Evolutionary conservation across 2,113 vertebrate genomes (phyloP).

Genomic region (Nothoprocta perdicaria): DNA sequence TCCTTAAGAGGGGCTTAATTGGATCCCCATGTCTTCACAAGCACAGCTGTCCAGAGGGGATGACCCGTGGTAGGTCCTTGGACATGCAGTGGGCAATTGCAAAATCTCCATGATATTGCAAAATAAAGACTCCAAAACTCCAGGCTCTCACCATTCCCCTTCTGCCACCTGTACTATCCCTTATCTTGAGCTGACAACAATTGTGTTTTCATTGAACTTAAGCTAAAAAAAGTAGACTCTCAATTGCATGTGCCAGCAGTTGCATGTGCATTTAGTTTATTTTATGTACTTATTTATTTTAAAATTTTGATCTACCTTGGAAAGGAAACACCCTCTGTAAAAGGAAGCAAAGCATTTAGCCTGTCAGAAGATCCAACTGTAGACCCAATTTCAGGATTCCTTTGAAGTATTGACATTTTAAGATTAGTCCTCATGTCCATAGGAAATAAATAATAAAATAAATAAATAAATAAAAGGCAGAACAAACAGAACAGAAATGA

Average conservation of each 20-base stretch:
- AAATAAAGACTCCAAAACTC: not conserved
- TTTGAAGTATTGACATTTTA: not conserved
- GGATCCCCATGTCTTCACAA: not conserved
- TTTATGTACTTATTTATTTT: not conserved
- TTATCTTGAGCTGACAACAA: not conserved
- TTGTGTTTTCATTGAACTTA: not conserved
- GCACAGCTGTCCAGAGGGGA: not conserved
- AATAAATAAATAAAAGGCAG: not conserved
- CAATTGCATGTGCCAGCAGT: not conserved
- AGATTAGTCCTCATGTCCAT: not conserved
- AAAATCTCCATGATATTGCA: not conserved
- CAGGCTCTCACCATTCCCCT: rapidly evolving
- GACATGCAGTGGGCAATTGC: rapidly evolving
- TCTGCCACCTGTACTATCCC: not conserved
- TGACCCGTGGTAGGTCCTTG: not conserved
- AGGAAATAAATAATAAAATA: not conserved
- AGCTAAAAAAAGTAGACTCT: not conserved
- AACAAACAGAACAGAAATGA: not conserved
- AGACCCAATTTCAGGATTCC: not conserved
- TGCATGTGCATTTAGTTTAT: not conserved
- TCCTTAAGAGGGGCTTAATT: not conserved
- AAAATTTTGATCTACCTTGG: not conserved
- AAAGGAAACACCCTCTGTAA: not conserved
- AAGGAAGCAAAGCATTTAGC: not conserved
- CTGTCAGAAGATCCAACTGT: not conserved